phyloP scores from a whole-genome alignment of 2,797 vertebrate species.

The Manis pentadactyla region DNA sequence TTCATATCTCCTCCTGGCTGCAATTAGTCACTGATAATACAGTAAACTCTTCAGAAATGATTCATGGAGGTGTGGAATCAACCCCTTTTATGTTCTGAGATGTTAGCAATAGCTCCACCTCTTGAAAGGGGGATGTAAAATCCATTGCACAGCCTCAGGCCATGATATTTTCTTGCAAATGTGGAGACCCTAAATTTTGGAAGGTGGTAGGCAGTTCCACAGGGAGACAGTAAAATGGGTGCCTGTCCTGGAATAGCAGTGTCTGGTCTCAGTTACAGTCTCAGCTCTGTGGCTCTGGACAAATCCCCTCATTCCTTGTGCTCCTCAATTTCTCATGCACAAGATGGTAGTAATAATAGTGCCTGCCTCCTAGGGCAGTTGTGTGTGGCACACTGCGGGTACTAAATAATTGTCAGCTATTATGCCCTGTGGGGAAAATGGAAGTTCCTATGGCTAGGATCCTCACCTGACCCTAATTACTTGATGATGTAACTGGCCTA shows the following conservation, averaged over 20 bases:
- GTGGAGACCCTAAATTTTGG: background rate
- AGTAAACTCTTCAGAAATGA: slow-evolving; percentile 48
- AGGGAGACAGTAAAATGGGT: background rate
- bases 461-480: too few relatives aligned
- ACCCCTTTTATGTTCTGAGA: background rate
- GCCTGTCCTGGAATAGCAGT: background rate
- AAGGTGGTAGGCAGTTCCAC: background rate
- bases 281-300: background rate
- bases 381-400: background rate
- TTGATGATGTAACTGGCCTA: too few relatives aligned
- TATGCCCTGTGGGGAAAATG: too few relatives aligned
- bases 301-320: background rate
- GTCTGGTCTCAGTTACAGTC: background rate
- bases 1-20: background rate
- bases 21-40: background rate
- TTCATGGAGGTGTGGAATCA: background rate
- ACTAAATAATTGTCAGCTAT: background rate
- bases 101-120: background rate
- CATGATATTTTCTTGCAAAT: background rate
- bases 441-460: too few relatives aligned
- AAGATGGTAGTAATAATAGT: background rate
- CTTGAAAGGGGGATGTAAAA: background rate
- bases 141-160: background rate
- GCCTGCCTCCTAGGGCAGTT: background rate
- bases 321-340: background rate